phyloP scores from a whole-genome alignment of 2,797 vertebrate genomes.

The Poliocrania exsul region DNA sequence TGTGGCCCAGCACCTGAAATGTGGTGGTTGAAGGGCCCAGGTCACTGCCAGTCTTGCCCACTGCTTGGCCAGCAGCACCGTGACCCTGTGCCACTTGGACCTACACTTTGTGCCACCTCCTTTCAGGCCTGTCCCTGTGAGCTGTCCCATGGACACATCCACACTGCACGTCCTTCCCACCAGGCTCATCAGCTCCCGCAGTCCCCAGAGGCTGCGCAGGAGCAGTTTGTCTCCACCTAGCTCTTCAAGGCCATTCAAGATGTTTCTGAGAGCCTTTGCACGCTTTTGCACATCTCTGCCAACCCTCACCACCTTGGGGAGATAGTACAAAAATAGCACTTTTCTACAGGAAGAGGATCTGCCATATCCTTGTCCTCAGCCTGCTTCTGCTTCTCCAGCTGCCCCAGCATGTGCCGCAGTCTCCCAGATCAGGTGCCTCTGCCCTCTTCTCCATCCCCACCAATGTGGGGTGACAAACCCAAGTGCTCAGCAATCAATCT shows the following conservation, averaged over 20 bases:
- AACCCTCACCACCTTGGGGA: neutral
- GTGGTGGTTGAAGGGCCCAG: rapidly evolving
- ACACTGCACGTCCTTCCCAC: neutral
- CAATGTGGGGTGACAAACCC: neutral
- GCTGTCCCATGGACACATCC: rapidly evolving
- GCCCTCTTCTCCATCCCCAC: neutral
- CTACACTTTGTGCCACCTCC: neutral
- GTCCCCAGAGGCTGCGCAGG: rapidly evolving
- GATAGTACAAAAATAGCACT: neutral
- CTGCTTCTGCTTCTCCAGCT: neutral
- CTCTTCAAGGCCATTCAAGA: neutral
- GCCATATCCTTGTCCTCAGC: neutral
- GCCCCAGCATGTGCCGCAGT: neutral
- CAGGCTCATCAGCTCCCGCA: rapidly evolving
- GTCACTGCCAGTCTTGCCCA: neutral
- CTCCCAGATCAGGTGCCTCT: neutral
- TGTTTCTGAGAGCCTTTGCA: neutral
- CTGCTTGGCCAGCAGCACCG: rapidly evolving
- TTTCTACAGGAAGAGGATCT: neutral
- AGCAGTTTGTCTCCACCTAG: rapidly evolving
- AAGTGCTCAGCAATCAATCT: neutral
- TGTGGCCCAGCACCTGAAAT: neutral
- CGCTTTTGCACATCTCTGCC: neutral
- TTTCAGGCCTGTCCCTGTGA: rapidly evolving
- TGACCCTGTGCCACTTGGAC: neutral